Base-by-base conservation (phyloP, 2,888 invertebrate genomes). In the Standfussiana lucernea region DNA sequence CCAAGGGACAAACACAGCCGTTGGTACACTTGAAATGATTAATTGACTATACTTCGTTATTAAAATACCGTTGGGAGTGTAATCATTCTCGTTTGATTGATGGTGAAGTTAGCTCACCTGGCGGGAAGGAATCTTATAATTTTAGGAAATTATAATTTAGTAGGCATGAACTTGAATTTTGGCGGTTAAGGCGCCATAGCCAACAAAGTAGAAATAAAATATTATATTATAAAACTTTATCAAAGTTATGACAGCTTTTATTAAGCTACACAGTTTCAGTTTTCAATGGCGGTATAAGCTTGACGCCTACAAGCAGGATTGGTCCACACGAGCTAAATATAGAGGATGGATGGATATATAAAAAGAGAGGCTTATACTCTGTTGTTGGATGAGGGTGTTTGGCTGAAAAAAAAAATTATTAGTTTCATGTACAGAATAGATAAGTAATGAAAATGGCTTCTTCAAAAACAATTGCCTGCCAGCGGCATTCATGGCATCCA, bases 61-160 rank as follows among this genome's bases (percentile, higher is more conserved):
- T 91, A 89, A 90, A 89, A 90, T 90, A 87, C 87, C 84, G 87
- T 82, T 82, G 70, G 70, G 72, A 80, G 77, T 84, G 87, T 86
- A 85, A 89, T 88, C 71, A 84, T 88, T 90, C 65, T 45, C 42
- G 80, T 84, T 87, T 89, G 89, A 91, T 86, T 89, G 87, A 87
- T 85, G 73, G 53, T 73, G 35, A 62, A 76, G 50, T 59, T 62
- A 79, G 73, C 71, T 50, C 37, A 82, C 75, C 78, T 85, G 67
- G 75, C 75, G 8, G 6, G 21, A 10, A 2, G 18, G 56, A 69
- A 69, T 72, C 56, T 81, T 66, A 64, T 5, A 56, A 74, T 81
- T 77, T 80, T 64, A 69, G 35, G n/a, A 5, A 56, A 66, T 66
- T 40, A 53, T 45, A 67, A 68, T 69, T 72, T 53, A 70, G 67